Evolutionary conservation across 2,797 vertebrate genomes (phyloP).

Genomic region (Enteromius treurensis): DNA sequence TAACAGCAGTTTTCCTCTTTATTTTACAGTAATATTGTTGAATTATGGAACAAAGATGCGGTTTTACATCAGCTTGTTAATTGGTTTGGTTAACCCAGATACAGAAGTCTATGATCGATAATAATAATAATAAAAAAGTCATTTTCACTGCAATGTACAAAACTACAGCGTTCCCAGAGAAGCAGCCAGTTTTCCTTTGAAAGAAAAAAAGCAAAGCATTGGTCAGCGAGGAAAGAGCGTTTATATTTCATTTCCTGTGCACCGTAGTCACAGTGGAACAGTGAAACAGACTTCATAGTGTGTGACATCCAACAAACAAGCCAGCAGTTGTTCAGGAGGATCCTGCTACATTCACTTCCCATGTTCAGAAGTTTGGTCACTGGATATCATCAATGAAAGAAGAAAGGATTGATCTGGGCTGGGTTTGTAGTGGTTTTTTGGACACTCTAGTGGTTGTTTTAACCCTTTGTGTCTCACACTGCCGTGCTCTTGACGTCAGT

Average conservation of each 20-base stretch:
- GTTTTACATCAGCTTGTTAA: not conserved
- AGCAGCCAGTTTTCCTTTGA: conserved; percentile 26
- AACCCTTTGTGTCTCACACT: not conserved
- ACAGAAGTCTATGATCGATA: not conserved
- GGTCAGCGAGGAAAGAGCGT: not conserved
- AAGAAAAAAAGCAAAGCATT: conserved; percentile 5
- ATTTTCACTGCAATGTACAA: conserved; percentile 15
- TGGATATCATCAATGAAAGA: conserved; percentile 7
- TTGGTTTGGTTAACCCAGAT: not conserved
- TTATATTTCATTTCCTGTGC: conserved; percentile 10
- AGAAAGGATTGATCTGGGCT: not conserved
- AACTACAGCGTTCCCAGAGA: conserved; percentile 26
- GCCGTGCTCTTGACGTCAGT: not conserved
- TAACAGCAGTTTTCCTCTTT: not conserved
- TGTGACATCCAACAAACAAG: not conserved
- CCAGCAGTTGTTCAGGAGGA: not conserved
- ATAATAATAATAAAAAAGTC: not conserved
- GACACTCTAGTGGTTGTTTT: not conserved
- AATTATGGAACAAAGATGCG: not conserved
- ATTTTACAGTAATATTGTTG: not conserved
- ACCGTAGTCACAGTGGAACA: conserved; percentile 1
- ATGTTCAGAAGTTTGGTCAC: not conserved
- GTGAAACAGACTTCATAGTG: not conserved
- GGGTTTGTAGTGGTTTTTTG: not conserved
- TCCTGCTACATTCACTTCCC: conserved; percentile 9